Base-by-base conservation (phyloP, 2,888 invertebrate species). In the Drosophila meridionalis region DNA sequence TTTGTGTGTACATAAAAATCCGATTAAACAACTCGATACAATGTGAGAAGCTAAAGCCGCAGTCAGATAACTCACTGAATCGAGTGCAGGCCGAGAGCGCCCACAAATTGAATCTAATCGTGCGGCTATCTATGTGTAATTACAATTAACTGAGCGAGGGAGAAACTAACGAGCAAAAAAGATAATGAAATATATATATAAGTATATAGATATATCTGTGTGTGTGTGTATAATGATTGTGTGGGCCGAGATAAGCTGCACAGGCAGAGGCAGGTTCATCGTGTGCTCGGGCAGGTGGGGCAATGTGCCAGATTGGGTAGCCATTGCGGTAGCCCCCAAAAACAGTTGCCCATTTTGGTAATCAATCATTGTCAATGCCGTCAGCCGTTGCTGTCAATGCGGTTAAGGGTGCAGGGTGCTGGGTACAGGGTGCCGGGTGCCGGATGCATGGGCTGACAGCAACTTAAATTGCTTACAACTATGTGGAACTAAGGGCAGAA, bases 301-400 rank as follows among this genome's bases (percentile, higher is more conserved):
- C 70, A 61, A 50, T 32, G 43, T 52, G 36, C 47, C 11, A 52
- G 68, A 48, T 79, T 73, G 70, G 71, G 62, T 45, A 56, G 75
- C 82, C 72, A 61, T 75, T 76, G 83, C 73, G 78, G 75, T 77
- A 76, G 72, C 69, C 73, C 78, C 47, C 43, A 64, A 64, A 34
- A 77, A 76, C 78, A 78, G 87, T 89, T 81, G 38, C 56, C 76
- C 85, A 75, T 76, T 78, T 71, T 80, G 74, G 88, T 90, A 91
- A 91, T 91, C 92, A 91, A 91, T 91, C 91, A 91, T 90, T 91
- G 92, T 91, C 91, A 91, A 88, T 89, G 87, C 83, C 82, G 77
- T 47, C 77, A 66, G 77, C 66, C 69, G 64, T 20, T 43, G 76
- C 83, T 90, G 90, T 91, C 89, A 90, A 88, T 91, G 89, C 74